Base-by-base conservation (phyloP, 2,888 invertebrate species). In the Agapostemon virescens region DNA sequence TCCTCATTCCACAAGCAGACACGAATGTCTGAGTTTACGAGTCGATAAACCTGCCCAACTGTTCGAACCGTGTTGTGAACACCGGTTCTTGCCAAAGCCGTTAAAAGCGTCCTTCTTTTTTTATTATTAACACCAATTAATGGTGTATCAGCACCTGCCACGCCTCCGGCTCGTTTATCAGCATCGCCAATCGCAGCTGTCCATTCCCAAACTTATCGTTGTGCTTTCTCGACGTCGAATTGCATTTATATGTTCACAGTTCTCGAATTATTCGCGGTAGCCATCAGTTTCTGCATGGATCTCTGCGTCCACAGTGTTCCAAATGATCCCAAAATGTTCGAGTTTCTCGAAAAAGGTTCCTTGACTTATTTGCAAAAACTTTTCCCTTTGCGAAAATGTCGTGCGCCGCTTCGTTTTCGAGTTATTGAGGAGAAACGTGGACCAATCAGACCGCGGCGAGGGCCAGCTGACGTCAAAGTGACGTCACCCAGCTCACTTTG, bases 131-230 rank as follows among this genome's bases (percentile, higher is more conserved):
- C 38, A 33, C 5, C 69, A 30, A 52, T 66, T 66, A 55, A 52
- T 64, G 64, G 52, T 40, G 36, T 69, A 20, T 26, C 13, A 33
- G 33, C 70, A 79, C 79, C 79, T 79, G 79, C 67, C 40, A 26
- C 23, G 76, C 61, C 61, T 63, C 23, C 6, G 20, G 45, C 73
- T 63, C 79, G 40, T 63, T 42, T 68, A 30, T 79, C 68, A 79
- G 64, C 49, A 38, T 71, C 52, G 52, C 17, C 26, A 36, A 58
- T 9, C 36, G 42, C 79, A 79, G 71, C 33, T 79, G 79, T 71
- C 71, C 38, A 6, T 52, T 38, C 33, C 52, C 36, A 71, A 42
- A 36, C 52, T 42, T 42, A 26, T 69, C 38, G 15, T 66, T 61
- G 70, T 71, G 33, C 20, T 40, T 20, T 38, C 30, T 49, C n/a